Base-by-base conservation (phyloP, 2,113 vertebrate species). In the Sturnira hondurensis region DNA sequence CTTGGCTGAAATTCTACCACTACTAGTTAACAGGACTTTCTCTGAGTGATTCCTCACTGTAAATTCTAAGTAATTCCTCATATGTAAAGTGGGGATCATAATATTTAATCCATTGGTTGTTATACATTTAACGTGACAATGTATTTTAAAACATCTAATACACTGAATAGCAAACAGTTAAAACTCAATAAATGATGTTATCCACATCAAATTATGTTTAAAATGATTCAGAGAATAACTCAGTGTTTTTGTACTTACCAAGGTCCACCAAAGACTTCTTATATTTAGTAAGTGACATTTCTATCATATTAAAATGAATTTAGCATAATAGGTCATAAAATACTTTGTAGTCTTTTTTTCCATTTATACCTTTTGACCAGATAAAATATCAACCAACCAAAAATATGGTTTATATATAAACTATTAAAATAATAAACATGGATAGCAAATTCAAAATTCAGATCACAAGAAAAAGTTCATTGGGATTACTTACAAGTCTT, bases 81-180 rank as follows among this genome's bases (percentile, higher is more conserved):
- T 31, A 63, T 43, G 38, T 45, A 83, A 94, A 91, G 14, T 92
- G 33, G 26, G 43, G 15, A 61, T 91, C 76, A 94, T 78, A 73
- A 61, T 78, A 85, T 77, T 93, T 85, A 89, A 89, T 81, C 31
- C 56, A 95, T 19, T 54, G 47, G 54, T n/a, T 54, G 19, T n/a
- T 89, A 41, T 65, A n/a, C 47, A 80, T 70, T 83, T 95, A 96
- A 84, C 61, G 93, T 80, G 33, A 33, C 56, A 96, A 76, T 86
- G 52, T 82, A 88, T 68, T 95, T 95, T 89, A 78, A 96, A 93
- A 89, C 20, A 96, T 4, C 73, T 85, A 91, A 52, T 33, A 83
- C 26, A 68, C n/a, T 73, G 38, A 94, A 93, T 11, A 80, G 9
- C 45, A 96, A 92, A 84, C 68, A 93, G 15, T 95, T 22, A 89